These are phyloP conservation scores for Nasonia longicornis DNA, from an alignment of 1,140 invertebrate species.

Conservation along the genomic window DNA sequence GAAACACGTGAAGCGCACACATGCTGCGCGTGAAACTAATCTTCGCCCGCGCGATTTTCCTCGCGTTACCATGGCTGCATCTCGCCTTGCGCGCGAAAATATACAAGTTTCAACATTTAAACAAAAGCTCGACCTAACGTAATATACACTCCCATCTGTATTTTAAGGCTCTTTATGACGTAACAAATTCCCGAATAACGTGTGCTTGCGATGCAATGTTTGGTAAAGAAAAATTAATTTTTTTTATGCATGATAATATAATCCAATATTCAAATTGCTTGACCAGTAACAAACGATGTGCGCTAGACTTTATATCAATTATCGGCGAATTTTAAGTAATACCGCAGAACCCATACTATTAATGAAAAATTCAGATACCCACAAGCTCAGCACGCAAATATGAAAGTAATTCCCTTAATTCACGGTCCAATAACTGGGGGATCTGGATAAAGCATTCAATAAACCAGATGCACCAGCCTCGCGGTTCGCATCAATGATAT, in stretches of 20 bases:
- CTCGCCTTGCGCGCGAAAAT: neutral
- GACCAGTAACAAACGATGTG: too few species aligned
- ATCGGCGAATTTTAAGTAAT: neutral
- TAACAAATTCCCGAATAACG: neutral
- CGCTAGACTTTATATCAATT: neutral
- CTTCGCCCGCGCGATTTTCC: neutral
- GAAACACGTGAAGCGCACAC: slow-evolving; percentile 34
- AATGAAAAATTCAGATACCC: neutral
- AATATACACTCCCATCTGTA: neutral
- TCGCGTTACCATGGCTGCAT: neutral
- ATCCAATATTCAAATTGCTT: too few species aligned
- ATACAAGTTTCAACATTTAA: neutral
- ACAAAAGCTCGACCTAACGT: neutral
- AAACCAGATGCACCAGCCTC: neutral
- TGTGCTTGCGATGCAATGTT: neutral
- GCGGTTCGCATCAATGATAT: neutral
- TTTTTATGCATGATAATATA: too few species aligned
- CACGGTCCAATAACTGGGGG: neutral
- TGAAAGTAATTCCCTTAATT: neutral
- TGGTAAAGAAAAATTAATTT: neutral
- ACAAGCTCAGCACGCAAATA: neutral
- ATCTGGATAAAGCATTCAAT: neutral
- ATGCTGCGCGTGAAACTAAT: slow-evolving; percentile 26
- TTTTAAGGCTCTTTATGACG: neutral
- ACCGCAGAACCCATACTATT: neutral